phyloP scores from a whole-genome alignment of 2,797 vertebrate genomes.

The Selene dorsalis region DNA sequence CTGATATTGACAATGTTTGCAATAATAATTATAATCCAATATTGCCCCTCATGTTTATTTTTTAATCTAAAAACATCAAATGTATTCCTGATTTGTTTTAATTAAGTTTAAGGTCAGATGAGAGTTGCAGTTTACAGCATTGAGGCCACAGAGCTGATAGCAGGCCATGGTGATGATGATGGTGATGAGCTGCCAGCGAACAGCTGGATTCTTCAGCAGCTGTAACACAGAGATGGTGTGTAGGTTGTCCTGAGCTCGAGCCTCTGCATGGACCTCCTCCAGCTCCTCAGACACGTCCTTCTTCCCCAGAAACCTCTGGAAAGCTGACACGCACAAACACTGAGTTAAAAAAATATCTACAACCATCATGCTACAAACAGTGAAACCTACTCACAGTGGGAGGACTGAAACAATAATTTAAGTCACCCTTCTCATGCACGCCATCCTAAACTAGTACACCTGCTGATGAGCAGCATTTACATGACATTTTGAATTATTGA shows the following conservation, averaged over 20 bases:
- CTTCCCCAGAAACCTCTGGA: slow-evolving; percentile 91
- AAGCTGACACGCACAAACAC: slow-evolving; percentile 81
- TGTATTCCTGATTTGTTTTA: background rate
- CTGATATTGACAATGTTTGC: background rate
- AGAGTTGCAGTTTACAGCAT: slow-evolving; percentile 86
- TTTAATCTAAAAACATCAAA: background rate
- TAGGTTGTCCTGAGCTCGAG: slow-evolving; percentile 83
- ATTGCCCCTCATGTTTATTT: background rate
- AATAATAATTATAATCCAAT: background rate
- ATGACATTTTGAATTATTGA: background rate
- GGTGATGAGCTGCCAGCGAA: slow-evolving; percentile 91
- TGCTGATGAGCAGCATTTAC: too few species aligned
- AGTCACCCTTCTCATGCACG: background rate
- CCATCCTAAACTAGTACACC: background rate
- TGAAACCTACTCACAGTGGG: background rate
- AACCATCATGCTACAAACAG: slow-evolving; percentile 1
- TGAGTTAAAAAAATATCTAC: background rate
- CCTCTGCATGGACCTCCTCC: slow-evolving; percentile 89
- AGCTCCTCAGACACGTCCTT: slow-evolving; percentile 88
- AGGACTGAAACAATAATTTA: background rate
- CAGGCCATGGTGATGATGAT: slow-evolving; percentile 90
- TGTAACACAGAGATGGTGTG: slow-evolving; percentile 81
- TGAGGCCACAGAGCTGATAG: slow-evolving; percentile 96
- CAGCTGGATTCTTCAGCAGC: slow-evolving; percentile 81
- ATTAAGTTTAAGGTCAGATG: background rate